A percentile compares a stretch with the other conserved stretches of the same genome.
Conservation (phyloP, 2,888 invertebrate species). For the Sipha maydis region DNA sequence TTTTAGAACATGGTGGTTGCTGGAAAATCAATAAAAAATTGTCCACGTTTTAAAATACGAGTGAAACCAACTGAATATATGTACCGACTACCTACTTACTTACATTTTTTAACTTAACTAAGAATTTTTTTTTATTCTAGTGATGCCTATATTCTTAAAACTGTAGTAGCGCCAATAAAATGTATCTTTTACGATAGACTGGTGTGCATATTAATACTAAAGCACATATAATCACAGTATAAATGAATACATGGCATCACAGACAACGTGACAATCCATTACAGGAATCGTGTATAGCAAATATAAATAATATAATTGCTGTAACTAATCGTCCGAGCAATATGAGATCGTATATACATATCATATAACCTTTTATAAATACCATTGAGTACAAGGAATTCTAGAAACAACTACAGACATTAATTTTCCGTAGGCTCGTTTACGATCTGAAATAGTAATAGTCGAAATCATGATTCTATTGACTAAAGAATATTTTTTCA, state of each 20-base stretch:
- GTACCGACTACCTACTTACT: too few relatives aligned
- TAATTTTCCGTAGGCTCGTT: not conserved
- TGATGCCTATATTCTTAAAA: too few relatives aligned
- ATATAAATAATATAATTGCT: not conserved
- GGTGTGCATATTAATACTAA: not conserved
- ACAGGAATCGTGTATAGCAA: not conserved
- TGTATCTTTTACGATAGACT: too few relatives aligned
- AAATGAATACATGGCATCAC: not conserved
- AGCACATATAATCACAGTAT: not conserved
- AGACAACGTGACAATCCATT: not conserved
- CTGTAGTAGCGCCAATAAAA: too few relatives aligned
- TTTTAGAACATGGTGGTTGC: too few relatives aligned
- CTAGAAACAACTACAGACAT: not conserved
- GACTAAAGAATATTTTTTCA: too few relatives aligned
- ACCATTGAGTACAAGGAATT: not conserved
- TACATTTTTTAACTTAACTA: too few relatives aligned
- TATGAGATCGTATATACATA: not conserved
- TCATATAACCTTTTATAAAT: not conserved
- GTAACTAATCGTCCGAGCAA: not conserved
- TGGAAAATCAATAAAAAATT: too few relatives aligned
- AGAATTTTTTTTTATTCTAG: too few relatives aligned
- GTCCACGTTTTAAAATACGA: too few relatives aligned
- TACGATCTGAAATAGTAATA: not conserved
- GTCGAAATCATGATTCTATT: not conserved
- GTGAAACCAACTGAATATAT: not conserved